phyloP scores from a whole-genome alignment of 2,888 invertebrate genomes.

The Parapristionchus giblindavisi region DNA sequence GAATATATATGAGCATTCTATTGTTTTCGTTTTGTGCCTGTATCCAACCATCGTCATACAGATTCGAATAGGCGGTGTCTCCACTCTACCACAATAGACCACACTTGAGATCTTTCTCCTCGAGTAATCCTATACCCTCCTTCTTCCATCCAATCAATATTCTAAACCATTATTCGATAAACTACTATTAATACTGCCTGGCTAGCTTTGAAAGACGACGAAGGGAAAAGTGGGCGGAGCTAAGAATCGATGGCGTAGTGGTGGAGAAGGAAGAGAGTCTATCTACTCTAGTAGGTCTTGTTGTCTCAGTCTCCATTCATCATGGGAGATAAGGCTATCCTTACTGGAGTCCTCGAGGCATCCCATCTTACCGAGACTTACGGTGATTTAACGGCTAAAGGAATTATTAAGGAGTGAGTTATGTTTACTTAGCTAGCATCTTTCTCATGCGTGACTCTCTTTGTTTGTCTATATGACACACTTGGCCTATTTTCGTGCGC shows the following conservation, averaged over 20 bases:
- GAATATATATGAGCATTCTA: too few relatives aligned
- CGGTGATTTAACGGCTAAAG: conserved; percentile 61
- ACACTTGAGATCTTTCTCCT: too few relatives aligned
- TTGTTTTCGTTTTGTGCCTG: too few relatives aligned
- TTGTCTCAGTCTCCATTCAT: conserved; percentile 46
- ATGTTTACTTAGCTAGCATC: too few relatives aligned
- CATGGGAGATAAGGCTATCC: conserved; percentile 66
- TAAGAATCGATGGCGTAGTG: conserved; percentile 23
- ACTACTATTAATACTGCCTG: background rate
- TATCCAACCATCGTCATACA: too few relatives aligned
- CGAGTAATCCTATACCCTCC: background rate
- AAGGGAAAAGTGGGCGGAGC: conserved; percentile 13
- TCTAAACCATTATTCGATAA: background rate
- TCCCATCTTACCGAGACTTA: conserved; percentile 68
- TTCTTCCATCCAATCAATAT: background rate
- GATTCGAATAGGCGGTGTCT: too few relatives aligned
- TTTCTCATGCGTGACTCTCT: too few relatives aligned
- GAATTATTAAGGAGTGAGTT: conserved; percentile 63
- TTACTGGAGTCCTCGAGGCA: conserved; percentile 69
- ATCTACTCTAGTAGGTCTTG: background rate
- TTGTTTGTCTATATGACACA: too few relatives aligned
- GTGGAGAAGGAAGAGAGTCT: background rate
- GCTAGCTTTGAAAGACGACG: conserved; percentile 3
- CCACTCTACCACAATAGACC: too few relatives aligned
- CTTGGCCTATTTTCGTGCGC: too few relatives aligned